Base-by-base conservation (phyloP, 2,888 invertebrate species). In the Ernsta delagoae region DNA sequence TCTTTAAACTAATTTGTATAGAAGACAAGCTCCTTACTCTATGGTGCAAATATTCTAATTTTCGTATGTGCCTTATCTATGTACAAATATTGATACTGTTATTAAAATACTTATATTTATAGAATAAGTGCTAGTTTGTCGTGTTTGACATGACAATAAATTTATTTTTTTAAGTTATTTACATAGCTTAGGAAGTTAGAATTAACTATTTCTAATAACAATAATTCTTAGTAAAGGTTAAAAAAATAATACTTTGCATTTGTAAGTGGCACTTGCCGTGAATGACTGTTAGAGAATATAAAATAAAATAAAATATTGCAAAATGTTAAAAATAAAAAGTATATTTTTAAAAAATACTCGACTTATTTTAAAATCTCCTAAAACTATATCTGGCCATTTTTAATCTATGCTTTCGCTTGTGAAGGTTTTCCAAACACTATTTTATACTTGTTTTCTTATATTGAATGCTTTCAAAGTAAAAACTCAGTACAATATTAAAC, bases 91-190 rank as follows among this genome's bases (percentile, higher is more conserved):
- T 67, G 60, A 60, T 65, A 70, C 34, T 68, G 59, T 65, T 63
- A 54, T 34, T 61, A 61, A 48, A 71, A 72, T 41, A 59, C 67
- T 64, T 64, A 53, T 56, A 56, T 59, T 59, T 8, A 59, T 64
- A 66, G 36, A 39, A 39, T 39, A 6, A 39, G 39, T 39, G 39
- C 7, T 6, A 39, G 43, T 24, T 70, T 74, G 77, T 81, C 75
- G 66, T 84, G 83, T 86, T 60, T 66, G 75, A 84, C 84, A 83
- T 83, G 84, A 82, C 80, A 78, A 68, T 72, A 24, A 41, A 7
- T 54, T 31, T 72, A 71, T 43, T 12, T 62, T 67, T 57, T 62
- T 57, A 57, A 56, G 8, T 61, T 67, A 68, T 68, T 62, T 68
- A 62, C 68, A 67, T 53, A 11, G n/a, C 41, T n/a, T 59, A 24